Percentiles rank a stretch among this genome's conserved stretches.
Evolutionary conservation across 1,140 invertebrate genomes (phyloP).

Genomic region (Zaprionus tsacasi): DNA sequence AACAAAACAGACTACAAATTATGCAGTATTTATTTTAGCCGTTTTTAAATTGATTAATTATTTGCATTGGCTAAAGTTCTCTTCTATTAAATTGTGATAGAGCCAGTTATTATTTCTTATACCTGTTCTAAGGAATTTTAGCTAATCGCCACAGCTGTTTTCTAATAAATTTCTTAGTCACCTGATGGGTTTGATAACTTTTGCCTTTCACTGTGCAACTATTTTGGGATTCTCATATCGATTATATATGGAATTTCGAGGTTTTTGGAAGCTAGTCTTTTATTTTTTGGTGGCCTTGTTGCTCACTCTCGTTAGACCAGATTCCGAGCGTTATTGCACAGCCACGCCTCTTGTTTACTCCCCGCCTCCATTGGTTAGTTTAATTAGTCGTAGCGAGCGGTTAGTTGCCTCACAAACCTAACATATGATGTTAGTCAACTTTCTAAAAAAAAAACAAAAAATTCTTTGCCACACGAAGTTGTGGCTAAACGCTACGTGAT

Average conservation of each 20-base stretch:
- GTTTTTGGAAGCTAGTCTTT: background rate
- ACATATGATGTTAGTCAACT: slow-evolving; percentile 20
- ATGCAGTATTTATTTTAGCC: no score
- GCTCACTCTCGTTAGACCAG: background rate
- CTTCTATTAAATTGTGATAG: no score
- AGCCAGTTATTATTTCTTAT: no score
- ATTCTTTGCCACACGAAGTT: slow-evolving; percentile 13
- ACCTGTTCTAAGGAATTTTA: no score
- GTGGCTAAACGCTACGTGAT: slow-evolving; percentile 20
- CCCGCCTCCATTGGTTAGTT: background rate
- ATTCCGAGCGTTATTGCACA: slow-evolving; percentile 16
- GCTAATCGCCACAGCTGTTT: no score
- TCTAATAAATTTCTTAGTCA: no score
- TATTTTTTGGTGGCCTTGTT: background rate
- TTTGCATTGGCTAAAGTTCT: no score
- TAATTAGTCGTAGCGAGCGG: slow-evolving; percentile 16
- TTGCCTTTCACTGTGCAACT: background rate
- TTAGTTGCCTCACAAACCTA: background rate
- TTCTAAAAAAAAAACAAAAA: slow-evolving; percentile 25
- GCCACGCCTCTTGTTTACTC: background rate
- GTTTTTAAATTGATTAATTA: no score
- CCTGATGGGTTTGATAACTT: background rate
- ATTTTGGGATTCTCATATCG: background rate
- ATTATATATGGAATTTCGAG: no score
- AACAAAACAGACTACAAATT: no score